Percentiles rank a stretch among this genome's conserved stretches.
Conservation (phyloP, 1,140 invertebrate species). For the Calephelis nemesis region DNA sequence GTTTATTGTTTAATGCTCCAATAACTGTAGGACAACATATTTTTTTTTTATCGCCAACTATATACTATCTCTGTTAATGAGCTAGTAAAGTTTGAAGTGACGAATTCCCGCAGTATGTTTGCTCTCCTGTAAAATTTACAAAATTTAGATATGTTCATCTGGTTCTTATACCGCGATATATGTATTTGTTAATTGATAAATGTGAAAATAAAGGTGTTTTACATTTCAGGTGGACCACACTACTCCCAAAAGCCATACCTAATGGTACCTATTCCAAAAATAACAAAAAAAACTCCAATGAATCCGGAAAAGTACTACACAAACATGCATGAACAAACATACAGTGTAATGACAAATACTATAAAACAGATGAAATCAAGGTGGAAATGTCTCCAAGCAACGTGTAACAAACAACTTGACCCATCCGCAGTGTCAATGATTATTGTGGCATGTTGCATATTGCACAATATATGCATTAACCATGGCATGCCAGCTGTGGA, state of each 20-base stretch:
- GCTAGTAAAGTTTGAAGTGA: no score
- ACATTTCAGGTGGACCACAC: slow-evolving; percentile 46
- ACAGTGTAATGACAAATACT: slow-evolving; percentile 43
- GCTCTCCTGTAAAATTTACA: no score
- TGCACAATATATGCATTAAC: slow-evolving; percentile 60
- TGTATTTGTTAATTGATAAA: no score
- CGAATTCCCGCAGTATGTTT: no score
- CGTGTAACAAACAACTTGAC: slow-evolving; percentile 64
- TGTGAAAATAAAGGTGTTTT: background rate
- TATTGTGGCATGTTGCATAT: slow-evolving; percentile 59
- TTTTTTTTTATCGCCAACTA: no score
- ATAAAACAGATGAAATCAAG: slow-evolving; percentile 64
- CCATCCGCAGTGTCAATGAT: slow-evolving; percentile 51
- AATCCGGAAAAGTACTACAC: slow-evolving; percentile 66
- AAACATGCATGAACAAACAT: slow-evolving; percentile 51
- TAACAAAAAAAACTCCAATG: slow-evolving; percentile 62
- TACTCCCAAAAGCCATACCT: slow-evolving; percentile 60
- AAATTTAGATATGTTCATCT: no score
- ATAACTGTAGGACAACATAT: no score
- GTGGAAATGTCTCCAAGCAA: slow-evolving; percentile 66
- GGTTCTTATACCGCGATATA: no score
- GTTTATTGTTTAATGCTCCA: no score
- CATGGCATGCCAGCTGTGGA: slow-evolving; percentile 39
- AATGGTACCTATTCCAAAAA: slow-evolving; percentile 66
- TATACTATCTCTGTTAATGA: no score